Conservation (phyloP, 1,140 invertebrate genomes). For the Carcinoscorpius rotundicauda region DNA sequence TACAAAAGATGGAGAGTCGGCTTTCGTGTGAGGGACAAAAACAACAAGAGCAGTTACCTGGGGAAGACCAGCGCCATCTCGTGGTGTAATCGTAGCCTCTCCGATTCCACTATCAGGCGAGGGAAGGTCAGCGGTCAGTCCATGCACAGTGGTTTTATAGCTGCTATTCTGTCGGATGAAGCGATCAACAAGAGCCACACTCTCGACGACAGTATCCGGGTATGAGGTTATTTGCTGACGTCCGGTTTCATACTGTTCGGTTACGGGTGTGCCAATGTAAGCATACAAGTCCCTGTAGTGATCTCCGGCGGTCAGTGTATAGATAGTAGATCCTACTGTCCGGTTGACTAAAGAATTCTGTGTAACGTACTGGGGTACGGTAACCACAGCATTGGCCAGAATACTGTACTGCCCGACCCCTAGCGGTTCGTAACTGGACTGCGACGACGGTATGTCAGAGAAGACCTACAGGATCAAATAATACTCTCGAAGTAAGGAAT, state of each 20-base stretch:
- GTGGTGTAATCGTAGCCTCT: slow-evolving; percentile 73
- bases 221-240: slow-evolving; percentile 12
- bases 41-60: slow-evolving; percentile 50
- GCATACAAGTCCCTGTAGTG: neutral
- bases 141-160: slow-evolving; percentile 19
- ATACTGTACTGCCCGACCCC: neutral
- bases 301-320: neutral
- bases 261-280: neutral
- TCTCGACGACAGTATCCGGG: neutral
- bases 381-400: neutral
- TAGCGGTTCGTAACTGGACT: neutral
- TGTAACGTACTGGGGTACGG: neutral
- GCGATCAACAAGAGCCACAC: slow-evolving; percentile 35
- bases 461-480: neutral
- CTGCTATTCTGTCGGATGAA: slow-evolving; percentile 36
- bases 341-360: neutral
- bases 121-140: slow-evolving; percentile 72
- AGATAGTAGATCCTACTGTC: neutral
- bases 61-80: slow-evolving; percentile 52
- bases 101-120: slow-evolving; percentile 85
- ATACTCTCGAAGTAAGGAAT: no score
- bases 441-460: neutral
- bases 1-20: neutral
- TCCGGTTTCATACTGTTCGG: slow-evolving; percentile 18
- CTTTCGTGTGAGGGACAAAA: no score